Base-by-base conservation (phyloP, 2,113 vertebrate species). In the Ibidorhyncha struthersii region DNA sequence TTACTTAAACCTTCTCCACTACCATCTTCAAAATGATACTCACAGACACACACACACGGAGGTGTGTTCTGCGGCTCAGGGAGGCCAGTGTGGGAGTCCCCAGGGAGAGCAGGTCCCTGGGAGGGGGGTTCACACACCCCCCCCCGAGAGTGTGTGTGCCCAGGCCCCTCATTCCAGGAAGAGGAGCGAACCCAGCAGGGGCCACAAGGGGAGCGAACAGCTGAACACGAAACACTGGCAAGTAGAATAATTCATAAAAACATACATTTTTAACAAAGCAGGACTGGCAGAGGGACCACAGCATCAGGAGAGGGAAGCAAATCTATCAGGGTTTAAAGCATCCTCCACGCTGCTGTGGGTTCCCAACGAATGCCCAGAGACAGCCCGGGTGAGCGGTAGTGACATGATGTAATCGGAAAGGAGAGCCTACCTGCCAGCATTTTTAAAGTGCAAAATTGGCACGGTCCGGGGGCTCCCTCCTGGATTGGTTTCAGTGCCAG, bases 371-470 rank as follows among this genome's bases (percentile, higher is more conserved):
- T 0, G 29, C 49, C 72, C 78, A 41, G 80, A 93, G 76, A 95
- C 91, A 80, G 72, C 61, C 66, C 0, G 41, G 52, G 65, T 80
- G 94, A 92, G 96, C 29, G 6, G 49, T 12, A 34, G 82, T 90
- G 90, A 96, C 82, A 81, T 88, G 67, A 80, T 95, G 87, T 56
- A 95, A 93, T 49, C 7, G 8, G 81, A 97, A 96, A 81, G 93
- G 32, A 97, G 71, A 88, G 19, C 53, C 59, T 93, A 96, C 90
- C 94, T 97, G 91, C 92, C 92, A 97, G 88, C 72, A 38, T 85
- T 95, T 93, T 30, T 71, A 50, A 73, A 82, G 82, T 67, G 70
- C 20, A 80, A 79, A 93, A 89, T 95, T 91, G 89, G 70, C 96
- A 88, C 1, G 0, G 67, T 43, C 58, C 90, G 77, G 86, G 82